Evolutionary conservation across 1,140 invertebrate species (phyloP), one percentile per base, ranked within the genome.

Genomic region (Tetragonula clypearis): DNA sequence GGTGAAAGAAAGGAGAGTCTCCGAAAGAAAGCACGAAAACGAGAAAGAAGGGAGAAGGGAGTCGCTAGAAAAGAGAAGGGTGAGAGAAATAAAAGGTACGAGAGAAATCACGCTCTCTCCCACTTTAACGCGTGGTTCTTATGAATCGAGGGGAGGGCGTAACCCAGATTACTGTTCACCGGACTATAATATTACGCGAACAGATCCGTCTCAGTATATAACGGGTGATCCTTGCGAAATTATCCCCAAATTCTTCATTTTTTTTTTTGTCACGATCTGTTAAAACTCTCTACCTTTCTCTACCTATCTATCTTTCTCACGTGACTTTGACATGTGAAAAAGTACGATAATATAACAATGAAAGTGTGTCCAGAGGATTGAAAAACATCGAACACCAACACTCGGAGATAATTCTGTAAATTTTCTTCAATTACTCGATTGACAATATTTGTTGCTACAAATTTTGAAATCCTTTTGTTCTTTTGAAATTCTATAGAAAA

Each of bases 161-260:
- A 90, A 87, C 82, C 85, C 83, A 91, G 82, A 85, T 87, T 90
- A 92, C 90, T 92, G 90, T 84, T 92, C 92, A 91, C 91, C 90
- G 91, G 89, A 92, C 91, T 92, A 92, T 91, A 91, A 92, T 92
- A 92, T 92, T 92, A 86, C 91, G 90, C 90, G 89, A 90, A 91
- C 91, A 87, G 90, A 88, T 91, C 85, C 87, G 79, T 68, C 73
- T 80, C 71, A 71, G 58, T 60, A 68, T 90, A 87, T 91, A 92
- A 88, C 90, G 91, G 90, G 91, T 91, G 90, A 77, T n/a, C 66
- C 56, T 58, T 15, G 21, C 35, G 49, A 79, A 81, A 75, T 41
- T n/a, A 17, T 30, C 35, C 23, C 23, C 12, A 23, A 12, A 23
- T 6, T 68, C 6, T 15, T 21, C 12, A 3, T 21, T 17, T 17